These are phyloP conservation scores for Hypomesus transpacificus DNA, from an alignment of 2,113 vertebrate species.

Conservation along the genomic window DNA sequence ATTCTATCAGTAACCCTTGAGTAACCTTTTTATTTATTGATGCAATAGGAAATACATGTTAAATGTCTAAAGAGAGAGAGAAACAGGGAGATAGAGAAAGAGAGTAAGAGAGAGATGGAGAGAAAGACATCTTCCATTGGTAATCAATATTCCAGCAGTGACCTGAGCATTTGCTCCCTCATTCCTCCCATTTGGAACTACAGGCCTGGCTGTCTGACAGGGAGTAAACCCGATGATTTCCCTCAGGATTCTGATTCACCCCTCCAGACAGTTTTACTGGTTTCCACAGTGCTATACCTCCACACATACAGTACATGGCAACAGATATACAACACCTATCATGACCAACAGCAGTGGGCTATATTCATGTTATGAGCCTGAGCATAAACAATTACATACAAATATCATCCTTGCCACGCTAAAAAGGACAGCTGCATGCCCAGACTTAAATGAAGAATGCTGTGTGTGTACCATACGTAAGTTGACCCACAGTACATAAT, in stretches of 20 bases:
- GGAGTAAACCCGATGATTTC: conserved; percentile 59
- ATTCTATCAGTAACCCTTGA: neutral
- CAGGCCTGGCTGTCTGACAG: conserved; percentile 49
- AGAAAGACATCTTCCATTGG: conserved; percentile 64
- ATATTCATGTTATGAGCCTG: no score
- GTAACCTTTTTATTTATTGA: neutral
- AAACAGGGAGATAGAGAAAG: neutral
- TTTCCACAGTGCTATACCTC: conserved; percentile 13
- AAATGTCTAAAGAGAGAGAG: conserved; percentile 6
- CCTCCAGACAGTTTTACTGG: neutral
- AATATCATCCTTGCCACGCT: no score
- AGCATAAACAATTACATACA: no score
- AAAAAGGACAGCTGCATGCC: no score
- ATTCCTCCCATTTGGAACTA: conserved; percentile 65
- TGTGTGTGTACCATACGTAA: no score
- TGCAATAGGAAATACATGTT: neutral
- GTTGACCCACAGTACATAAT: no score
- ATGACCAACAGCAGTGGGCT: no score
- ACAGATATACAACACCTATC: no score
- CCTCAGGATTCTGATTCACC: conserved; percentile 41
- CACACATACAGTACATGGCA: no score
- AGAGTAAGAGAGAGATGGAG: conserved; percentile 39
- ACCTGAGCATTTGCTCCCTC: conserved; percentile 59
- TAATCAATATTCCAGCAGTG: conserved; percentile 73
- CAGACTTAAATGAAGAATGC: no score